Evolutionary conservation across 2,797 vertebrate species (phyloP).

Genomic region (Hipposideros larvatus): DNA sequence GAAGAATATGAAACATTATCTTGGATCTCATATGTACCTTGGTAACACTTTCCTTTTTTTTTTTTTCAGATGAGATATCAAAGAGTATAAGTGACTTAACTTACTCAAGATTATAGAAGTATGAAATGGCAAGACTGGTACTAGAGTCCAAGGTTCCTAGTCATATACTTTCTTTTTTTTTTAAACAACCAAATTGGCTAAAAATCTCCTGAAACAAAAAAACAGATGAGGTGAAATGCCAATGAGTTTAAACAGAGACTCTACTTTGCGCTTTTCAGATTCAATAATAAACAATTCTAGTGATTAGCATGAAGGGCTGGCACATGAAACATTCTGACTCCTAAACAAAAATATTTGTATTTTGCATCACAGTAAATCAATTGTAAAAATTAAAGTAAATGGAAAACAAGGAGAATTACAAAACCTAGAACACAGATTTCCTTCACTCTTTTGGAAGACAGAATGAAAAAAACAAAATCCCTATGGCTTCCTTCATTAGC

Average conservation of each 20-base stretch:
- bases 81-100: slow-evolving; percentile 38
- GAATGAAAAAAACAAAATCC: slow-evolving; percentile 70
- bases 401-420: slow-evolving; percentile 65
- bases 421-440: slow-evolving; percentile 50
- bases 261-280: slow-evolving; percentile 71
- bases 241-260: slow-evolving; percentile 75
- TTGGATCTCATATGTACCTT: not conserved
- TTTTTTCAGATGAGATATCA: slow-evolving; percentile 25
- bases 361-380: slow-evolving; percentile 51
- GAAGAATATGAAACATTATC: slow-evolving; percentile 10
- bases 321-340: slow-evolving; percentile 65
- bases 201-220: slow-evolving; percentile 71
- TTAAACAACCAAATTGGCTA: slow-evolving; percentile 48
- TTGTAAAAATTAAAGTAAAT: slow-evolving; percentile 66
- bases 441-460: slow-evolving; percentile 61
- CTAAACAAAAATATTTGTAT: slow-evolving; percentile 70
- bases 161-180: not conserved
- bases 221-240: slow-evolving; percentile 72
- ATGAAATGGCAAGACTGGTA: not conserved
- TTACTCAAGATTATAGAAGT: slow-evolving; percentile 50
- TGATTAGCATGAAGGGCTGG: slow-evolving; percentile 45
- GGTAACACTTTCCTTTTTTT: not conserved
- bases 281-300: slow-evolving; percentile 76
- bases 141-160: slow-evolving; percentile 12
- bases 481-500: slow-evolving; percentile 88